Evolutionary conservation across 2,113 vertebrate genomes (phyloP).

Genomic region (Chiloscyllium plagiosum): DNA sequence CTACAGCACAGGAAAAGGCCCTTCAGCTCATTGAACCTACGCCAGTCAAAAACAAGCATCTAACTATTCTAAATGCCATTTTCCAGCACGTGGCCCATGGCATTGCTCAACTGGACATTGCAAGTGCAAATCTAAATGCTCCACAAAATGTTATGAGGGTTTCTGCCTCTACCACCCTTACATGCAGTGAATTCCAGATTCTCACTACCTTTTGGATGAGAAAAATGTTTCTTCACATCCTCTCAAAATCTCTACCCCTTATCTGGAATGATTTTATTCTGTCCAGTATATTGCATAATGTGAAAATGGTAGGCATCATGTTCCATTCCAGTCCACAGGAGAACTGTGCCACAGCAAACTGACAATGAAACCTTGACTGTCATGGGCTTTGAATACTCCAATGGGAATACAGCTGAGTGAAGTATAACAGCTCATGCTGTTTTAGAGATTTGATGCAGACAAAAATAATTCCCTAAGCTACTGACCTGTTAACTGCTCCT

Average conservation of each 20-base stretch:
- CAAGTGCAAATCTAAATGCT: too few relatives aligned
- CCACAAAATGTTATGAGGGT: too few relatives aligned
- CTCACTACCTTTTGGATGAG: too few relatives aligned
- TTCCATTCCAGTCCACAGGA: neutral
- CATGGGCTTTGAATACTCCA: neutral
- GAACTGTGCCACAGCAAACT: neutral
- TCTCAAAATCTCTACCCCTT: neutral
- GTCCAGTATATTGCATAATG: neutral
- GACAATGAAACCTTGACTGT: neutral
- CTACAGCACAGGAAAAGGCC: too few relatives aligned
- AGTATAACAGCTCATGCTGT: neutral
- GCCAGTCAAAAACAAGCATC: too few relatives aligned
- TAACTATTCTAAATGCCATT: too few relatives aligned
- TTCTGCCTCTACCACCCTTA: too few relatives aligned
- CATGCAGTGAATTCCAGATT: too few relatives aligned
- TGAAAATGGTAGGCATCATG: neutral
- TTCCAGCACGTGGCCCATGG: too few relatives aligned
- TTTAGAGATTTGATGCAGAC: neutral
- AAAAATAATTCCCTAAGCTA: neutral
- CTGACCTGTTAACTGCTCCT: neutral
- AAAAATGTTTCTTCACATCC: too few relatives aligned
- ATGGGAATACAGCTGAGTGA: neutral
- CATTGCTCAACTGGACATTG: too few relatives aligned
- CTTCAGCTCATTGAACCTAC: too few relatives aligned
- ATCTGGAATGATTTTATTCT: neutral